Conservation (phyloP, 2,888 invertebrate species). For the Pyrgus malvae region DNA sequence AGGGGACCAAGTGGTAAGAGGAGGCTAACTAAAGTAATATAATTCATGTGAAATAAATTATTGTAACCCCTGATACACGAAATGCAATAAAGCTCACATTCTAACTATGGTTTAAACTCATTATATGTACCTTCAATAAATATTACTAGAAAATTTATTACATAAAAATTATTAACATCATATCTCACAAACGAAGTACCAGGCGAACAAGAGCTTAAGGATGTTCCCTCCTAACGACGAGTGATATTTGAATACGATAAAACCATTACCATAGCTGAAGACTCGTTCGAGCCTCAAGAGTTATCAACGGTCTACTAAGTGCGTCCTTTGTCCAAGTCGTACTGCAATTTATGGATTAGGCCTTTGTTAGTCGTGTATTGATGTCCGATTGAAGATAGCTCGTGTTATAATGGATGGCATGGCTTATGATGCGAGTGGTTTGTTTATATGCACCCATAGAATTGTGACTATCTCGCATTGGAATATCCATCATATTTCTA, state of each 20-base stretch:
- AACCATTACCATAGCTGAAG: constrained; percentile 28
- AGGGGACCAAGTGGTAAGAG: no score
- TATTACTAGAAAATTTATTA: not conserved
- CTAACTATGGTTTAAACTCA: not conserved
- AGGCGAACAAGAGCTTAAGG: constrained; percentile 8
- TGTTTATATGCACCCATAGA: constrained; percentile 23
- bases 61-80: not conserved
- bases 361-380: constrained; percentile 57
- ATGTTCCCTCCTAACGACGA: constrained; percentile 12
- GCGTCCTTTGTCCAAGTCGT: constrained; percentile 52
- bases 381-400: constrained; percentile 54
- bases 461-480: constrained; percentile 10
- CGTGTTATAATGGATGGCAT: constrained; percentile 46
- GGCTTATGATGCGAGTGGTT: constrained; percentile 28
- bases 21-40: no score
- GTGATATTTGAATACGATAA: constrained; percentile 26
- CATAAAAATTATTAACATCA: constrained; percentile 2
- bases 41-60: not conserved
- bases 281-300: constrained; percentile 23
- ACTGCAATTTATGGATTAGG: constrained; percentile 61
- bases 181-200: not conserved
- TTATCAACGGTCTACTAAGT: constrained; percentile 33
- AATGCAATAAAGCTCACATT: not conserved
- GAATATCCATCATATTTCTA: constrained; percentile 16
- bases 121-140: no score